Percentiles rank a stretch among this genome's conserved stretches.
phyloP scores from a whole-genome alignment of 1,140 invertebrate genomes.

The Cylas formicarius region DNA sequence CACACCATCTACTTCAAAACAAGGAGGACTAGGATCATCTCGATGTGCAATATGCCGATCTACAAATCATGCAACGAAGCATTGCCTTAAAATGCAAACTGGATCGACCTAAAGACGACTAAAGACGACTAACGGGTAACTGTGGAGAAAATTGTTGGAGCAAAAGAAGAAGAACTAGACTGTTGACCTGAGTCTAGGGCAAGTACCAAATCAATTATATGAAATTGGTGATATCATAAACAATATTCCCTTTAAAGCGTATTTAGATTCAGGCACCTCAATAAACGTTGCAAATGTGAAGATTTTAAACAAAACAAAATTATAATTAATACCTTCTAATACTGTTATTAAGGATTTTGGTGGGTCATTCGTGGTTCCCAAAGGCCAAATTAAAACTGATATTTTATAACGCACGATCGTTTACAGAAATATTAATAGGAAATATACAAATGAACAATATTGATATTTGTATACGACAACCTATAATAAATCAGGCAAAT shows the following conservation, averaged over 20 bases:
- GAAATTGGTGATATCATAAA: slow-evolving; percentile 9
- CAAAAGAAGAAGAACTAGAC: background rate
- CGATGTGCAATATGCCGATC: slow-evolving; percentile 2
- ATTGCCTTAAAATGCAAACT: no score
- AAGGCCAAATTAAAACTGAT: background rate
- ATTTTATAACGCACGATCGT: slow-evolving; percentile 1
- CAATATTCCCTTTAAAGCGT: slow-evolving; percentile 12
- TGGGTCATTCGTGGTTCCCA: background rate
- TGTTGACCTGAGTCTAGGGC: background rate
- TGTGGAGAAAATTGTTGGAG: slow-evolving; percentile 3
- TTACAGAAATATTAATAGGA: background rate
- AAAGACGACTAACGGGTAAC: no score
- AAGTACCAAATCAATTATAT: slow-evolving; percentile 14
- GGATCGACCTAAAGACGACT: no score
- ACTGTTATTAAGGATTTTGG: slow-evolving; percentile 8
- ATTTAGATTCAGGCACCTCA: slow-evolving; percentile 7
- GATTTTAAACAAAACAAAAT: background rate
- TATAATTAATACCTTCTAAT: slow-evolving; percentile 3
- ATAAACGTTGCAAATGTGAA: background rate
- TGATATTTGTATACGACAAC: slow-evolving; percentile 1
- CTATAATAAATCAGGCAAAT: slow-evolving; percentile 3
- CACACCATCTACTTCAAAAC: slow-evolving; percentile 4
- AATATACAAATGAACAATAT: slow-evolving; percentile 1
- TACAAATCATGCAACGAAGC: slow-evolving; percentile 1
- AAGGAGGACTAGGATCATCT: background rate